Conservation (phyloP, 1,140 invertebrate genomes). For the Pantala flavescens region DNA sequence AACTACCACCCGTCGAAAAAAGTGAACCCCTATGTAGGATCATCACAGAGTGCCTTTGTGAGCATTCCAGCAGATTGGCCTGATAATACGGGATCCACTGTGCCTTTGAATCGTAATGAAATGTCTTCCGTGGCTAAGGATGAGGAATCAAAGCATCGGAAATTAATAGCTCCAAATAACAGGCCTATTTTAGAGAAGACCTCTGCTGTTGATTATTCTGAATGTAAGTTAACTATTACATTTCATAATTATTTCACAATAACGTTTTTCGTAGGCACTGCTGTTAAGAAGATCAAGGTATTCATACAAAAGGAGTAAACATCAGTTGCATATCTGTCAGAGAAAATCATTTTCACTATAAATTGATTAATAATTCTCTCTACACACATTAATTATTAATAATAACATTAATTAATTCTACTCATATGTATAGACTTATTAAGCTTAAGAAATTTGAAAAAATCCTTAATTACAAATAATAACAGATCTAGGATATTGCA, state of each 20-base stretch:
- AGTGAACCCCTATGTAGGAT: not conserved
- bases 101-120: not conserved
- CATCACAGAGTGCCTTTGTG: not conserved
- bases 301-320: too few species aligned
- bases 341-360: too few species aligned
- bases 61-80: not conserved
- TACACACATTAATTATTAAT: too few species aligned
- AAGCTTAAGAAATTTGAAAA: too few species aligned
- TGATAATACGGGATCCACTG: not conserved
- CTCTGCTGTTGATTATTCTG: not conserved
- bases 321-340: too few species aligned
- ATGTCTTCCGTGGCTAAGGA: not conserved
- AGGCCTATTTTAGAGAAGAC: conserved; percentile 7
- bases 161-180: not conserved
- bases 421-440: too few species aligned
- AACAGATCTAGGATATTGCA: too few species aligned
- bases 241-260: not conserved
- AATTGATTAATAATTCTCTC: too few species aligned
- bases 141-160: not conserved
- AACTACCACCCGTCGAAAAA: not conserved
- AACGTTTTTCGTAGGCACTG: not conserved
- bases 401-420: too few species aligned
- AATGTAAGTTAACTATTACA: not conserved
- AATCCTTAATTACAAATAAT: too few species aligned
- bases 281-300: too few species aligned